Evolutionary conservation across 2,113 vertebrate genomes (phyloP).

Genomic region (Siniperca knerii): DNA sequence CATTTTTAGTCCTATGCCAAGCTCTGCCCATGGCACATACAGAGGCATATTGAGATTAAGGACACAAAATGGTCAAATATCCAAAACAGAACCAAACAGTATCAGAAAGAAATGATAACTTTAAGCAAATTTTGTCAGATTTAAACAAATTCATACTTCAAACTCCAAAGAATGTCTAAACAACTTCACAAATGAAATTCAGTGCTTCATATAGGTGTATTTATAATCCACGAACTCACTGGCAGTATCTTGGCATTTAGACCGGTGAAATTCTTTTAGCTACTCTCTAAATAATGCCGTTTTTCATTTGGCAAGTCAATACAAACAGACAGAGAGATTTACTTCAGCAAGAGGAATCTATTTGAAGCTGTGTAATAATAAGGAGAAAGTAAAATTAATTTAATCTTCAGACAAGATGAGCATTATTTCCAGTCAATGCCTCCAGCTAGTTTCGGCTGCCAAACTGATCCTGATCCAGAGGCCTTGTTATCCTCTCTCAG

Average conservation of each 20-base stretch:
- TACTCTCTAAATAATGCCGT: slow-evolving; percentile 24
- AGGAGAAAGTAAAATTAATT: slow-evolving; percentile 25
- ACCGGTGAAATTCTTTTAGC: slow-evolving; percentile 1
- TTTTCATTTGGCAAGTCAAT: slow-evolving; percentile 32
- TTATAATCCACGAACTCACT: neutral
- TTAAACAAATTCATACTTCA: neutral
- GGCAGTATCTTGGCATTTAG: slow-evolving; percentile 6
- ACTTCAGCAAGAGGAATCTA: slow-evolving; percentile 5
- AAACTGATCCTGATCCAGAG: slow-evolving; percentile 45
- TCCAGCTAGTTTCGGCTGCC: slow-evolving; percentile 31
- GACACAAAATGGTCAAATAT: slow-evolving; percentile 21
- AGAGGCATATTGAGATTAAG: slow-evolving; percentile 15
- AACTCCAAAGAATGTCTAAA: neutral
- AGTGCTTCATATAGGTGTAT: neutral
- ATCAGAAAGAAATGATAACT: slow-evolving; percentile 10
- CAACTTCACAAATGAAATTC: neutral
- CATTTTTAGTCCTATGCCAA: slow-evolving; percentile 71
- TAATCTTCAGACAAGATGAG: slow-evolving; percentile 40
- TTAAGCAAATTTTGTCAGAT: neutral
- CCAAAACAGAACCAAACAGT: neutral
- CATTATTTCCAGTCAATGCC: slow-evolving; percentile 37
- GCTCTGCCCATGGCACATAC: slow-evolving; percentile 26
- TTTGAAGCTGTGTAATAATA: slow-evolving; percentile 28
- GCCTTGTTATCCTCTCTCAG: slow-evolving; percentile 38
- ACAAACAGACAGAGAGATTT: slow-evolving; percentile 30